Conservation (phyloP, 2,888 invertebrate species). For the Malacosoma neustria region DNA sequence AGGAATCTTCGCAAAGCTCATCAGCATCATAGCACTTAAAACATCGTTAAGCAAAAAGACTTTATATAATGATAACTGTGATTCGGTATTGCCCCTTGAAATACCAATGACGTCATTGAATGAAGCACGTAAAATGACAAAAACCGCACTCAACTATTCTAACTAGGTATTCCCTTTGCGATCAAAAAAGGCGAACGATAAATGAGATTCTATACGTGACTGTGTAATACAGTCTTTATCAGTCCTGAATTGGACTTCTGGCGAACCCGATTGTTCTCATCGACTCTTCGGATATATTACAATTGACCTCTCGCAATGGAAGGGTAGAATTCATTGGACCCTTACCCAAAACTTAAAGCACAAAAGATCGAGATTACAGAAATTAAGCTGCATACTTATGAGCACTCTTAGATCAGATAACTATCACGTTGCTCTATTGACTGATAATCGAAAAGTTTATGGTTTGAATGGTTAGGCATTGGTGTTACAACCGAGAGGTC, state of each 20-base stretch:
- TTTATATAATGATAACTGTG: background rate
- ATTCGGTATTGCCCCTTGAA: background rate
- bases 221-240: slow-evolving; percentile 32
- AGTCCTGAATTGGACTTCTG: slow-evolving; percentile 30
- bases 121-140: background rate
- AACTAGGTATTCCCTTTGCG: background rate
- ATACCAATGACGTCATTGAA: slow-evolving; percentile 1
- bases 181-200: slow-evolving; percentile 2
- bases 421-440: too few relatives aligned
- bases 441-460: too few relatives aligned
- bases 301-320: slow-evolving; percentile 21
- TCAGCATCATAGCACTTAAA: too few relatives aligned
- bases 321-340: slow-evolving; percentile 11
- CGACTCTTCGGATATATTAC: slow-evolving; percentile 39
- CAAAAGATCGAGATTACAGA: too few relatives aligned
- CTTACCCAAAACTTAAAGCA: background rate
- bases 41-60: too few relatives aligned
- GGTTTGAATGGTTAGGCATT: too few relatives aligned
- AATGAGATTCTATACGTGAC: slow-evolving; percentile 15
- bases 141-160: background rate
- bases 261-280: slow-evolving; percentile 34
- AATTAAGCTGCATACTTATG: too few relatives aligned
- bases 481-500: too few relatives aligned
- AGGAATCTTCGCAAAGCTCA: too few relatives aligned
- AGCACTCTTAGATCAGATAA: too few relatives aligned